These are phyloP conservation scores for Cotesia chilonis DNA, from an alignment of 1,140 invertebrate genomes.

Conservation along the genomic window DNA sequence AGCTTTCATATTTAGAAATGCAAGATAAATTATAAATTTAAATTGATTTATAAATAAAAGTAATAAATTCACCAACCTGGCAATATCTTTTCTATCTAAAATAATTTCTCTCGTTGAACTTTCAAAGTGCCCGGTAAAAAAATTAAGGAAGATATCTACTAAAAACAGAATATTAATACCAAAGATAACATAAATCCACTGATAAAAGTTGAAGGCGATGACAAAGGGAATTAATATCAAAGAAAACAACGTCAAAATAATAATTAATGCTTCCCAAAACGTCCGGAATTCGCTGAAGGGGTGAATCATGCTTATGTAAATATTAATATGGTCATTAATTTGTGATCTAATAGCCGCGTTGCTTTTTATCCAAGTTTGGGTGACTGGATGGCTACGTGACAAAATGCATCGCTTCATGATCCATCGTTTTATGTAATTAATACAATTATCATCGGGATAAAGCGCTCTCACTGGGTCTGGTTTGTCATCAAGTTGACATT, in stretches of 20 bases:
- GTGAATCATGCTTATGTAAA: slow-evolving; percentile 55
- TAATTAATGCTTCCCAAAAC: slow-evolving; percentile 53
- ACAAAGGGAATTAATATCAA: slow-evolving; percentile 45
- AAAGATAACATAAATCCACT: slow-evolving; percentile 32
- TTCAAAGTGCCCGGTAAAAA: slow-evolving; percentile 59
- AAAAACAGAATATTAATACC: slow-evolving; percentile 44
- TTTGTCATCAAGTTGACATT: slow-evolving; percentile 41
- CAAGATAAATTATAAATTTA: too few species aligned
- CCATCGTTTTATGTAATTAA: slow-evolving; percentile 43
- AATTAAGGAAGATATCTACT: slow-evolving; percentile 46
- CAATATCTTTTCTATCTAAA: slow-evolving; percentile 48
- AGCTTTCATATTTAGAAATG: too few species aligned
- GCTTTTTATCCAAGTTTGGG: slow-evolving; percentile 53
- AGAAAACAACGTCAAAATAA: slow-evolving; percentile 35
- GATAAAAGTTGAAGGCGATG: slow-evolving; percentile 42
- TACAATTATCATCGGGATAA: slow-evolving; percentile 33
- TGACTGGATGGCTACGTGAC: slow-evolving; percentile 44
- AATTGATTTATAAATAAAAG: background rate
- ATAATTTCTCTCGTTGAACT: slow-evolving; percentile 43
- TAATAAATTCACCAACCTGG: slow-evolving; percentile 41
- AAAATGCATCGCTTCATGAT: slow-evolving; percentile 39
- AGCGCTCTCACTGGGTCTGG: slow-evolving; percentile 39
- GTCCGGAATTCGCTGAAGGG: slow-evolving; percentile 54
- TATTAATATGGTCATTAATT: slow-evolving; percentile 52
- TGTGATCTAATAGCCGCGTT: slow-evolving; percentile 50